A percentile compares a stretch with the other conserved stretches of the same genome.
phyloP scores from a whole-genome alignment of 2,797 vertebrate genomes.

The Gobionotothen gibberifrons region DNA sequence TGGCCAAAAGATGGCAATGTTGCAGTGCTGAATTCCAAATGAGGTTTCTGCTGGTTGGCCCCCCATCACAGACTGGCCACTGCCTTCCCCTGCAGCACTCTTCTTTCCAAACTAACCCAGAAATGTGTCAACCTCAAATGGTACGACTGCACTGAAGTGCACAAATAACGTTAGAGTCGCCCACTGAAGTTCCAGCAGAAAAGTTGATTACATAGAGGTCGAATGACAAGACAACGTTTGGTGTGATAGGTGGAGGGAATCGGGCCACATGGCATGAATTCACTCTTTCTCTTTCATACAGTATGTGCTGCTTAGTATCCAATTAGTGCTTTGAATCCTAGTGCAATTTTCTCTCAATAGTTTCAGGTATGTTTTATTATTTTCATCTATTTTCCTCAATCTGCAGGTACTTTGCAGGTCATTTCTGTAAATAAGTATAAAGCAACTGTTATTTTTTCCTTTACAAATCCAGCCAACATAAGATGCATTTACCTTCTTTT shows the following conservation, averaged over 20 bases:
- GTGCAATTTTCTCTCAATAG: background rate
- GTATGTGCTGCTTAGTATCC: slow-evolving; percentile 30
- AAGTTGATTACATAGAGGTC: slow-evolving; percentile 65
- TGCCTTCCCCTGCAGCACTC: slow-evolving; percentile 70
- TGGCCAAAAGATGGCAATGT: slow-evolving; percentile 90
- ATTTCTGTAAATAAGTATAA: slow-evolving; percentile 35
- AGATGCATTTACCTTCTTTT: slow-evolving; percentile 46
- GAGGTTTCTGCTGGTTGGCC: slow-evolving; percentile 59
- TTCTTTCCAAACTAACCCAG: slow-evolving; percentile 59
- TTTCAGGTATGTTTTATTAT: slow-evolving; percentile 11
- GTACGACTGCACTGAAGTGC: slow-evolving; percentile 59
- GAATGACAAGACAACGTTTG: slow-evolving; percentile 56
- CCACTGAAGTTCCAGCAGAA: slow-evolving; percentile 63
- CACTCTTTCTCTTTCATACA: slow-evolving; percentile 20
- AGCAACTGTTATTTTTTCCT: slow-evolving; percentile 32
- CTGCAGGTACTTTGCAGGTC: slow-evolving; percentile 18
- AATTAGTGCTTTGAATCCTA: slow-evolving; percentile 33
- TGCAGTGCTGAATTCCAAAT: slow-evolving; percentile 85
- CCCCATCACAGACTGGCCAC: slow-evolving; percentile 59
- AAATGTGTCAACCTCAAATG: slow-evolving; percentile 67
- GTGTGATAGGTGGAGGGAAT: slow-evolving; percentile 50
- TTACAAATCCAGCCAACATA: slow-evolving; percentile 36
- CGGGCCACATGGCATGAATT: slow-evolving; percentile 29
- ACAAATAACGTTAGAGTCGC: slow-evolving; percentile 54
- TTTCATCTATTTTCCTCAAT: slow-evolving; percentile 13